Conservation (phyloP, 2,113 vertebrate genomes). For the Choloepus hoffmanni region DNA sequence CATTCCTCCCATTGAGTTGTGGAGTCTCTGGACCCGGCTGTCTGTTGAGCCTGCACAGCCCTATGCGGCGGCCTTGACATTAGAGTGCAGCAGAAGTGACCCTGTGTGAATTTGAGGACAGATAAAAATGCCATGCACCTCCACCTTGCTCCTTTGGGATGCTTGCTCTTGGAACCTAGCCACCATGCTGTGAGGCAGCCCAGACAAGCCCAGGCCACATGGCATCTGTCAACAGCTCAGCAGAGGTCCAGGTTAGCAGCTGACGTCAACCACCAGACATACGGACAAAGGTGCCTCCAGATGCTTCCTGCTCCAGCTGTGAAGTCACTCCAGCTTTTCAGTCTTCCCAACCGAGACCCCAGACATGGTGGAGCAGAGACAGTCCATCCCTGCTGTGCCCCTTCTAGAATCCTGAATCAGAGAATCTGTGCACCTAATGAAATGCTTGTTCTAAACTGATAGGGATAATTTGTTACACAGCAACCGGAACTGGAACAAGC, state of each 20-base stretch:
- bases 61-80: not conserved
- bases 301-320: not conserved
- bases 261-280: no score
- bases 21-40: not conserved
- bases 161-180: not conserved
- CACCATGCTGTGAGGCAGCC: not conserved
- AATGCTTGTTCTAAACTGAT: not conserved
- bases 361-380: not conserved
- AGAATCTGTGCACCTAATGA: not conserved
- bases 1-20: not conserved
- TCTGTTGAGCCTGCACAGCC: not conserved
- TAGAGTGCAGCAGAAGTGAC: not conserved
- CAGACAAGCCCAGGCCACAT: not conserved
- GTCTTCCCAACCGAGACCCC: not conserved
- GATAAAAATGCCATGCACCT: not conserved
- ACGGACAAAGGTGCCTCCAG: not conserved
- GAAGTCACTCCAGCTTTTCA: not conserved
- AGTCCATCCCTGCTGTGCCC: not conserved
- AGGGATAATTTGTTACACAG: not conserved
- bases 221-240: not conserved
- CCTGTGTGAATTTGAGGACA: not conserved
- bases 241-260: not conserved
- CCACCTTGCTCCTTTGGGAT: not conserved
- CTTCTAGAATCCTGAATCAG: not conserved
- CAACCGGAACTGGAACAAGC: not conserved